Percentiles rank a stretch among this genome's conserved stretches.
These are phyloP conservation scores for Drosophila neocordata DNA, from an alignment of 1,140 invertebrate species.

Conservation along the genomic window DNA sequence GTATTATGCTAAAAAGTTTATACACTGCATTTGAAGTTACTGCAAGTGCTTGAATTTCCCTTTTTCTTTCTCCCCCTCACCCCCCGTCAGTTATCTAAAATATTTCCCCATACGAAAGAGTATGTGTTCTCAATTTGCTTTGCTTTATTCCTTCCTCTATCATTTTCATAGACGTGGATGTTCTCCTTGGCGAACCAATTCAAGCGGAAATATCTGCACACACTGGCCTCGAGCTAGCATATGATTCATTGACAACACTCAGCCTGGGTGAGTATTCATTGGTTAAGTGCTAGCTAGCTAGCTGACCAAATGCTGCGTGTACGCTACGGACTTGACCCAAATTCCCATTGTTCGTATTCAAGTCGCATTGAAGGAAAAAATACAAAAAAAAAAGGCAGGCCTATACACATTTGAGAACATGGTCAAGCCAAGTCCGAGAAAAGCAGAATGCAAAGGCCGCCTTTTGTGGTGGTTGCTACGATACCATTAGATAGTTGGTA, in stretches of 20 bases:
- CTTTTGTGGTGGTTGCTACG: not conserved
- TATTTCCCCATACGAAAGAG: not conserved
- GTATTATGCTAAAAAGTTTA: constrained; percentile 64
- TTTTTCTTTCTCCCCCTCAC: not conserved
- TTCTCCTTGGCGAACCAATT: constrained; percentile 86
- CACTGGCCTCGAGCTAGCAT: constrained; percentile 85
- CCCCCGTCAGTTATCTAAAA: no score
- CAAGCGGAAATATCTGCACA: constrained; percentile 85
- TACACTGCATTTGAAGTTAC: constrained; percentile 55
- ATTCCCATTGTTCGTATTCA: constrained; percentile 39
- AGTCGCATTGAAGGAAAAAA: constrained; percentile 16
- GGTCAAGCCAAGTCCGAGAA: constrained; percentile 5
- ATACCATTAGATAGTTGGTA: no score
- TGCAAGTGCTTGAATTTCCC: constrained; percentile 4
- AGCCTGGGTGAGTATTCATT: constrained; percentile 83
- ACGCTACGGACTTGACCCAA: constrained; percentile 61
- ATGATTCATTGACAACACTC: constrained; percentile 85
- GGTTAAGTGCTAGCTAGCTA: constrained; percentile 45
- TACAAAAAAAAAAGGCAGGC: constrained; percentile 16
- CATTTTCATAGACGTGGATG: constrained; percentile 84
- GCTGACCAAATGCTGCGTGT: constrained; percentile 36
- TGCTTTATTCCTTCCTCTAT: constrained; percentile 20
- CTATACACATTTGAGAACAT: constrained; percentile 4
- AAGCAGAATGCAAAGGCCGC: not conserved
- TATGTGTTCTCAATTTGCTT: constrained; percentile 5